Evolutionary conservation across 2,113 vertebrate genomes (phyloP).

Genomic region (Chaetops frenatus): DNA sequence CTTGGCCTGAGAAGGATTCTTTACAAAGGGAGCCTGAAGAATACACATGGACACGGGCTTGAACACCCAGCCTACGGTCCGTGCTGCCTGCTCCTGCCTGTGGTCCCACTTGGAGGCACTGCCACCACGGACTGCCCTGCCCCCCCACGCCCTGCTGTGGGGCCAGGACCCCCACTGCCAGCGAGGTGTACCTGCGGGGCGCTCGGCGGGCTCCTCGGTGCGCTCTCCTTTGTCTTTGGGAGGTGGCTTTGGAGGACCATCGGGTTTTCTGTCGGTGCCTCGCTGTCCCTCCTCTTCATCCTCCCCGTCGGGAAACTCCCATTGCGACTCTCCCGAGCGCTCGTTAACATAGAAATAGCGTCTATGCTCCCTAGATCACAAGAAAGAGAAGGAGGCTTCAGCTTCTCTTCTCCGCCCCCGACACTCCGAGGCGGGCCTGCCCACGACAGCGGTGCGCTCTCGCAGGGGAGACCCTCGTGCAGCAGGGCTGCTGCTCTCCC

Average conservation of each 20-base stretch:
- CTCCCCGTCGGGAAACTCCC: constrained; percentile 94
- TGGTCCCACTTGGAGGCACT: accelerated
- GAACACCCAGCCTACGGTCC: background rate
- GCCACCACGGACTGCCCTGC: background rate
- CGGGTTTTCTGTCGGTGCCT: constrained; percentile 55
- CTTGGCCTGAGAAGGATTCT: constrained; percentile 72
- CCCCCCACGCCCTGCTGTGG: accelerated
- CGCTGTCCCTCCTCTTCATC: constrained; percentile 76
- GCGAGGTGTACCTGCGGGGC: constrained; percentile 38
- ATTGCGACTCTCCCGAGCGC: constrained; percentile 90
- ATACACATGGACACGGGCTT: constrained; percentile 11
- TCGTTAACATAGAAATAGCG: constrained; percentile 99
- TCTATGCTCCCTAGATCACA: constrained; percentile 98
- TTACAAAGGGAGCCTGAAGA: constrained; percentile 72
- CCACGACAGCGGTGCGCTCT: constrained; percentile 72
- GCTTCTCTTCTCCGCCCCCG: constrained; percentile 51
- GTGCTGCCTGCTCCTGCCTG: background rate
- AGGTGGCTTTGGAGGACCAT: constrained; percentile 66
- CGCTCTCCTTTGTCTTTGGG: constrained; percentile 69
- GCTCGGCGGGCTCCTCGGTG: constrained; percentile 34
- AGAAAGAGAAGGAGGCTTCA: constrained; percentile 85
- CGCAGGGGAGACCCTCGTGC: constrained; percentile 73
- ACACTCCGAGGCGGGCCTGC: constrained; percentile 69
- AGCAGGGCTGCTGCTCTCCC: constrained; percentile 67
- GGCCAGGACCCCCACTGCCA: background rate